A percentile compares a stretch with the other conserved stretches of the same genome.
Conservation (phyloP, 35 echinoderm and acorn worm species). For the Heliocidaris tuberculata region DNA sequence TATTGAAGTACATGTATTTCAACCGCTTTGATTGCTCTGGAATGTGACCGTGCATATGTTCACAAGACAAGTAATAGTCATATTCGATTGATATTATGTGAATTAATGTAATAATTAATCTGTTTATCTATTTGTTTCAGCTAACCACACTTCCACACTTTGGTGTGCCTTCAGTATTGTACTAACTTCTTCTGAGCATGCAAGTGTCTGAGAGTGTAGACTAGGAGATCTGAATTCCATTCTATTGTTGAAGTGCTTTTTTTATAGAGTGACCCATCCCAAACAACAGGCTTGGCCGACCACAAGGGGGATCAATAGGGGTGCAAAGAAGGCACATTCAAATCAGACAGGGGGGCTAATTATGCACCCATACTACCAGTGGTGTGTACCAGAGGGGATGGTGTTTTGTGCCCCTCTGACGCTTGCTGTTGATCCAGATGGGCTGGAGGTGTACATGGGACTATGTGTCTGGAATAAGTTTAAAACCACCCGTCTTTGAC, state of each 20-base stretch:
- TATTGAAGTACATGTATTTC: too few relatives aligned
- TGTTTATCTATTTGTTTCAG: too few relatives aligned
- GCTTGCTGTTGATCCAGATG: neutral
- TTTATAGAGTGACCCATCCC: neutral
- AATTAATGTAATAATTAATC: too few relatives aligned
- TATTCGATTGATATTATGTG: too few relatives aligned
- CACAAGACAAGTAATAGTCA: too few relatives aligned
- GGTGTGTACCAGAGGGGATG: neutral
- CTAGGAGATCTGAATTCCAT: neutral
- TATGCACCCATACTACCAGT: neutral
- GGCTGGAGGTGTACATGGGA: neutral
- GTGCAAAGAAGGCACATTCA: neutral
- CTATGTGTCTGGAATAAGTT: neutral
- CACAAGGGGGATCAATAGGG: neutral
- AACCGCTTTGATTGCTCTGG: too few relatives aligned
- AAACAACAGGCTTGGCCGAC: constrained; percentile 8
- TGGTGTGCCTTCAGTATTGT: too few relatives aligned
- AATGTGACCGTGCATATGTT: too few relatives aligned
- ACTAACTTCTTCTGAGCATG: too few relatives aligned
- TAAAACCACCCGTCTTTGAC: neutral
- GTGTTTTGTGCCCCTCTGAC: neutral
- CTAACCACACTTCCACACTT: too few relatives aligned
- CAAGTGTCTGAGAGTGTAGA: neutral
- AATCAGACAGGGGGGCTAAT: neutral
- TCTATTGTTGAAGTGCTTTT: constrained; percentile 2